Evolutionary conservation across 1,140 invertebrate species (phyloP).

Genomic region (Metopolophium dirhodum): DNA sequence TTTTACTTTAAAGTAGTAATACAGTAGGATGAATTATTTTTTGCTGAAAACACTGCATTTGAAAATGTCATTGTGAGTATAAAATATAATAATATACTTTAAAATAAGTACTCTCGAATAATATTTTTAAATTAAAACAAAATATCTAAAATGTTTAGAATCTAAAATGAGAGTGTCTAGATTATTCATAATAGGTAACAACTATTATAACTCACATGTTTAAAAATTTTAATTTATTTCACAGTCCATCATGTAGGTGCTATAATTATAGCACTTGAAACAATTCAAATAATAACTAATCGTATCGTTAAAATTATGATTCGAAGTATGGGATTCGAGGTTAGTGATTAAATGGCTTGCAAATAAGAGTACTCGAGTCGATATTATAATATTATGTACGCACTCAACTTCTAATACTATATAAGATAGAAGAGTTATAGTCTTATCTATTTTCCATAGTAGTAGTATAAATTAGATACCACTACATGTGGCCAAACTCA

Average conservation of each 20-base stretch:
- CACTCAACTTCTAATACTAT: neutral
- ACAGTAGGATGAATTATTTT: no score
- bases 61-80: no score
- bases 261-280: neutral
- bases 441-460: neutral
- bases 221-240: neutral
- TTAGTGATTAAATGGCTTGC: slow-evolving; percentile 6
- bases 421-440: neutral
- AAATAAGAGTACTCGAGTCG: neutral
- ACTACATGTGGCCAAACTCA: neutral
- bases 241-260: neutral
- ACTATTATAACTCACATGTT: neutral
- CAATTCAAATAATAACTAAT: neutral
- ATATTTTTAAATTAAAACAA: no score
- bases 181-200: neutral
- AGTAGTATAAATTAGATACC: neutral
- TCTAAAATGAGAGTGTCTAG: neutral
- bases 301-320: neutral
- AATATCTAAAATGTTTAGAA: no score
- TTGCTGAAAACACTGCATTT: no score
- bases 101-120: no score
- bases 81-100: no score
- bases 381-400: neutral
- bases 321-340: slow-evolving; percentile 5
- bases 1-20: no score